These are phyloP conservation scores for Allolobophora icterica DNA, from an alignment of 2,888 invertebrate species.

Conservation along the genomic window DNA sequence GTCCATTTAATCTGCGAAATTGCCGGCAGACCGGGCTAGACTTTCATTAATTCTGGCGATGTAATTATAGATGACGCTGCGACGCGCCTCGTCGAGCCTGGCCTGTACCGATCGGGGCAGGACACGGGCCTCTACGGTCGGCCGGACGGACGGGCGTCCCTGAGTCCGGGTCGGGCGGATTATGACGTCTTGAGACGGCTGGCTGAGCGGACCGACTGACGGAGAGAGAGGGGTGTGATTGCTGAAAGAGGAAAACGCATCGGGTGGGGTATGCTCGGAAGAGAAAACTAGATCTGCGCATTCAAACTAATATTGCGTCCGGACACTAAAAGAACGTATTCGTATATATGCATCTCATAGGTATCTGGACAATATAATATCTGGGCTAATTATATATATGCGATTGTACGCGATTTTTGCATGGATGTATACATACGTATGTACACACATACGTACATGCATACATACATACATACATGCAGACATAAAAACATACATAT, in stretches of 20 bases:
- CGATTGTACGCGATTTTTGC: not conserved
- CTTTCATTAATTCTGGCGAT: conserved; percentile 40
- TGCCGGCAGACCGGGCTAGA: conserved; percentile 34
- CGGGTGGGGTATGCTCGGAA: not conserved
- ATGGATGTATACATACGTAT: too few species aligned
- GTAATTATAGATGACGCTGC: conserved; percentile 38
- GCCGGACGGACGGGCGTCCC: not conserved
- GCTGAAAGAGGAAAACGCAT: not conserved
- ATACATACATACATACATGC: not conserved
- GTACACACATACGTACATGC: too few species aligned
- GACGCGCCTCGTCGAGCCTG: conserved; percentile 25
- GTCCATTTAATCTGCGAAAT: conserved; percentile 38
- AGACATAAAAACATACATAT: too few species aligned
- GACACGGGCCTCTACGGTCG: not conserved
- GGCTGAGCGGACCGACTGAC: not conserved
- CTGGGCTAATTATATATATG: not conserved
- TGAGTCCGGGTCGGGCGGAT: conserved; percentile 12
- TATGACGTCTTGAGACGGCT: conserved; percentile 26
- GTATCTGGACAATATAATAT: not conserved
- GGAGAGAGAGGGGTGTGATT: not conserved
- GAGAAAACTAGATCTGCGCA: not conserved
- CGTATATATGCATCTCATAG: not conserved
- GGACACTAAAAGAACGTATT: not conserved
- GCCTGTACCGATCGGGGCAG: not conserved
- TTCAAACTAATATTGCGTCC: not conserved